Evolutionary conservation across 2,113 vertebrate genomes (phyloP), one percentile per base, ranked within the genome.

Genomic region (Scomber colias): DNA sequence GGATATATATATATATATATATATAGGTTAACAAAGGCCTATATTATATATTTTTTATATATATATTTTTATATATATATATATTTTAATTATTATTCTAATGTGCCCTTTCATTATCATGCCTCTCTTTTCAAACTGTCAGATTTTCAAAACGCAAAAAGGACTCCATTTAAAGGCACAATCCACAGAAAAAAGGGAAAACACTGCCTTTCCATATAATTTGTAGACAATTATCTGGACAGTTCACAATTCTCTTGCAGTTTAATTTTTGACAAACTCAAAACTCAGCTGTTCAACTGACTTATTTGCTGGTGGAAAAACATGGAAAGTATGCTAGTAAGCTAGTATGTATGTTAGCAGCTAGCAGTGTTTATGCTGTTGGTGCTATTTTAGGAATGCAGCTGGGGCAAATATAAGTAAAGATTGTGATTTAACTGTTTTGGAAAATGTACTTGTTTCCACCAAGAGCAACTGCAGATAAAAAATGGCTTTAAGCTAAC

Each of bases 71-170:
- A 21, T 27, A 27, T 27, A 27, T 27, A 27, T 27, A 27, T 27
- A 27, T 27, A 67, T 68, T 55, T 56, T 56, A 21, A 21, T 21
- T 74, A 86, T 74, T 83, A 90, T 77, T 45, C 19, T 40, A 40
- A 50, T 82, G 68, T 89, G 74, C 75, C 79, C 66, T 87, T 90
- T 91, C 79, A 90, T 93, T 94, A 91, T 88, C 81, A 78, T 69
- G 56, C 63, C 72, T 85, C 51, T 78, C 71, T 89, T 87, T 92
- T 78, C 69, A 61, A 51, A 73, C 91, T 84, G 82, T 27, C 24
- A 27, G 83, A 92, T 92, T 93, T 92, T 84, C 66, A 81, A 84
- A 92, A 86, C 75, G 89, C 54, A 66, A 59, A 59, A 80, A 76
- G 51, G 62, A 64, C 19, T 64, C 24, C 35, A 60, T 60, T 60